Evolutionary conservation across 2,888 invertebrate genomes (phyloP).

Genomic region (Dicyrtoma fusca): DNA sequence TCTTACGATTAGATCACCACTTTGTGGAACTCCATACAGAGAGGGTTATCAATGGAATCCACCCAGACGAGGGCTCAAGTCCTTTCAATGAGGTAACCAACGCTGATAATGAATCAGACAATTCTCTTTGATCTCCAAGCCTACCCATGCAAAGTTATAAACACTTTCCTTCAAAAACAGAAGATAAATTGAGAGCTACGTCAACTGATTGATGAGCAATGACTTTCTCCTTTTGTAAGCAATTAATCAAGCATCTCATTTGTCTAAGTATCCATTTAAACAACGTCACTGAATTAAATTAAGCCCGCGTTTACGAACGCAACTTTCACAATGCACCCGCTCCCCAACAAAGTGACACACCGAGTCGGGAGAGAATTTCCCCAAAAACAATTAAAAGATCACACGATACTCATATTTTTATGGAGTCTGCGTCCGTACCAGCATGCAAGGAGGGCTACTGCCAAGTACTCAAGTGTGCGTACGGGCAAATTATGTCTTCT

Average conservation of each 20-base stretch:
- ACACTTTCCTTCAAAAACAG: constrained; percentile 22
- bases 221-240: constrained; percentile 29
- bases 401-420: too few relatives aligned
- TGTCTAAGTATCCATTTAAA: constrained; percentile 12
- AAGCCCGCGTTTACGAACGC: not conserved
- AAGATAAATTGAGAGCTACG: constrained; percentile 28
- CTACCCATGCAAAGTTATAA: constrained; percentile 13
- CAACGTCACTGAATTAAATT: not conserved
- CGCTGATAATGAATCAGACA: constrained; percentile 27
- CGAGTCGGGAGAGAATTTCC: too few relatives aligned
- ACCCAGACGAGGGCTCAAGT: not conserved
- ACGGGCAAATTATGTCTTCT: too few relatives aligned
- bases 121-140: constrained; percentile 27
- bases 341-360: not conserved
- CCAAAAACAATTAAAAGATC: too few relatives aligned
- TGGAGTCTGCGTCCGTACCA: too few relatives aligned
- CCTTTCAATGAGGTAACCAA: constrained; percentile 26
- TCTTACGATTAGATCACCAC: not conserved
- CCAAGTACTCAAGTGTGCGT: too few relatives aligned
- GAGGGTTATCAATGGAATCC: not conserved
- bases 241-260: constrained; percentile 36
- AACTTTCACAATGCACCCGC: not conserved
- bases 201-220: constrained; percentile 37
- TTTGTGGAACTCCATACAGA: not conserved
- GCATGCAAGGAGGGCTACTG: too few relatives aligned